These are phyloP conservation scores for Carcharodon carcharias DNA, from an alignment of 2,797 vertebrate genomes.

Conservation along the genomic window DNA sequence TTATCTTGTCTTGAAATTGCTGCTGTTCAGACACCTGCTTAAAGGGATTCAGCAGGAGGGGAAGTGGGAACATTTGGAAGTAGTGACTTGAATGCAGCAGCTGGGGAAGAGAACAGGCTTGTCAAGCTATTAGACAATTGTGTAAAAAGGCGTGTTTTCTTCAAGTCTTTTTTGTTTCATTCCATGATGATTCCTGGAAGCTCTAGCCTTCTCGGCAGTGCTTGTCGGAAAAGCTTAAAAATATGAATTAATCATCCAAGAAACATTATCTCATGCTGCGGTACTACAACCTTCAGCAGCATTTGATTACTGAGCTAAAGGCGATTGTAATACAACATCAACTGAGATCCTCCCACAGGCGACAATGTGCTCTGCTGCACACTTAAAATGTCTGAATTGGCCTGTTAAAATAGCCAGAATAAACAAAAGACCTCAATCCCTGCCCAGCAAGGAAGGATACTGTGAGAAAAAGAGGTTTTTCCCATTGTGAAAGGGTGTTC, in stretches of 20 bases:
- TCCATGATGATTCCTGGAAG: not conserved
- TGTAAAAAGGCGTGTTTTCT: not conserved
- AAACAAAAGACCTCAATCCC: not conserved
- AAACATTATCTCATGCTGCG: not conserved
- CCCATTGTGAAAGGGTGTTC: not conserved
- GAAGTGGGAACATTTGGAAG: constrained; percentile 9
- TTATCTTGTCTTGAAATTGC: not conserved
- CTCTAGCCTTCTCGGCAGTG: not conserved
- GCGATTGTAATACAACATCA: not conserved
- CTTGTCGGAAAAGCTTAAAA: not conserved
- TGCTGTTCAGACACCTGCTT: not conserved
- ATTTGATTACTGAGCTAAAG: not conserved
- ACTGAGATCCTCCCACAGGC: not conserved
- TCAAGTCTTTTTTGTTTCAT: not conserved
- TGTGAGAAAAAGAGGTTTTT: constrained; percentile 23
- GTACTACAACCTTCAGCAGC: not conserved
- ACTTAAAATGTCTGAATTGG: not conserved
- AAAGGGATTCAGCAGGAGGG: not conserved
- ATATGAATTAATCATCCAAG: not conserved
- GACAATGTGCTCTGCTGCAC: not conserved
- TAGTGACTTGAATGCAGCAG: not conserved
- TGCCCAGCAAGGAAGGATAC: not conserved
- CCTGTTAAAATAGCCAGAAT: constrained; percentile 2
- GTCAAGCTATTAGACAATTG: not conserved
- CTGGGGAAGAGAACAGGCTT: not conserved